Percentiles rank a stretch among this genome's conserved stretches.
phyloP scores from a whole-genome alignment of 2,113 vertebrate genomes.

The Ramphastos sulfuratus region DNA sequence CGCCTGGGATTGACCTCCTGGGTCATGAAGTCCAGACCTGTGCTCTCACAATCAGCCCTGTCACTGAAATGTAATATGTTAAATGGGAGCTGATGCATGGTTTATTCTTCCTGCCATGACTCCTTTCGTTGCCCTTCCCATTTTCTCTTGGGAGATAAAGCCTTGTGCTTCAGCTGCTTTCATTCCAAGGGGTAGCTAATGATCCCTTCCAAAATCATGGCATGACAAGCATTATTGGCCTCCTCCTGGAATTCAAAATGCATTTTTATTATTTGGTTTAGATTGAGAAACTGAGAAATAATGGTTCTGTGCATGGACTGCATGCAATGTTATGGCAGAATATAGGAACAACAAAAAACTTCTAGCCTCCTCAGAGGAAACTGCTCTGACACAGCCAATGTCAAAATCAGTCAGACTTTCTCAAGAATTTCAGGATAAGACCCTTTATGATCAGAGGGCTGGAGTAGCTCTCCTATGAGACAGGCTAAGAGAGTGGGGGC shows the following conservation, averaged over 20 bases:
- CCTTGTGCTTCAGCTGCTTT: neutral
- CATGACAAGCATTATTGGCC: neutral
- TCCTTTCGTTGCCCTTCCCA: neutral
- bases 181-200: neutral
- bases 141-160: neutral
- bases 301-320: accelerated
- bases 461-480: too few relatives aligned
- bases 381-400: neutral
- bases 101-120: neutral
- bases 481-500: too few relatives aligned
- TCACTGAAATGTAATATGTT: neutral
- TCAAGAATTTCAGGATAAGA: neutral
- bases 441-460: too few relatives aligned
- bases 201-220: neutral
- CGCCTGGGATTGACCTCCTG: neutral
- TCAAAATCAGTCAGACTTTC: neutral
- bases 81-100: neutral
- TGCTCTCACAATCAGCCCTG: neutral
- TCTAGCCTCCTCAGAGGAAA: neutral
- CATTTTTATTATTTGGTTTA: neutral
- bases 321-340: neutral
- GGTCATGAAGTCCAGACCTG: neutral
- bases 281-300: neutral
- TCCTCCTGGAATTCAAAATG: neutral
- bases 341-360: neutral